Evolutionary conservation across 2,113 vertebrate species (phyloP).

Genomic region (Odontesthes bonariensis): DNA sequence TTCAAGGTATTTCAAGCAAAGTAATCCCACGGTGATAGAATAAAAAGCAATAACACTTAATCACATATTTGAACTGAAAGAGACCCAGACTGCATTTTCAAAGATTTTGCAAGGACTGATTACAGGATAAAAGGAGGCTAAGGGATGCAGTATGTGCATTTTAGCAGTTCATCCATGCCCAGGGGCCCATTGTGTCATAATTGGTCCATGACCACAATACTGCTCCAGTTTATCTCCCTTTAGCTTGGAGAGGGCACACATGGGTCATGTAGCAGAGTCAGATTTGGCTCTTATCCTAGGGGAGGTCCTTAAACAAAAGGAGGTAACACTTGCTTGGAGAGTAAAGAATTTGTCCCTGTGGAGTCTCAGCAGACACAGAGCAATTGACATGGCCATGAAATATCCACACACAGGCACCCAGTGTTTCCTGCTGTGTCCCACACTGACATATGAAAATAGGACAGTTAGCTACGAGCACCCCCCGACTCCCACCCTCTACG

Average conservation of each 20-base stretch:
- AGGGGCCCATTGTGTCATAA: conserved; percentile 14
- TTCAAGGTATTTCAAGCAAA: too few relatives aligned
- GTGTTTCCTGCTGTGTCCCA: conserved; percentile 34
- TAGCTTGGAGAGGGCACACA: conserved; percentile 19
- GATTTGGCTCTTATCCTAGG: conserved; percentile 40
- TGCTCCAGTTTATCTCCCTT: conserved; percentile 31
- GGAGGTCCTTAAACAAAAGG: conserved; percentile 48
- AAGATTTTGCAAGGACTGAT: neutral
- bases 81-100: too few relatives aligned
- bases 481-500: conserved; percentile 1
- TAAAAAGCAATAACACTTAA: too few relatives aligned
- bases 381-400: conserved; percentile 64
- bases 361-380: conserved; percentile 39
- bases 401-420: conserved; percentile 15
- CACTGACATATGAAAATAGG: conserved; percentile 43
- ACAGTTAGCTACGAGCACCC: conserved; percentile 11
- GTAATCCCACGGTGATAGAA: too few relatives aligned
- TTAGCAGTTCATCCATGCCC: neutral
- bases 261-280: conserved; percentile 27
- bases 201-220: conserved; percentile 13
- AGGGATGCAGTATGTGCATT: neutral
- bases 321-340: conserved; percentile 64
- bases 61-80: too few relatives aligned
- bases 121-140: too few relatives aligned
- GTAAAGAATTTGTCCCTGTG: conserved; percentile 44